Conservation (phyloP, 2,113 vertebrate species). For the Apistogramma diplotaenia region DNA sequence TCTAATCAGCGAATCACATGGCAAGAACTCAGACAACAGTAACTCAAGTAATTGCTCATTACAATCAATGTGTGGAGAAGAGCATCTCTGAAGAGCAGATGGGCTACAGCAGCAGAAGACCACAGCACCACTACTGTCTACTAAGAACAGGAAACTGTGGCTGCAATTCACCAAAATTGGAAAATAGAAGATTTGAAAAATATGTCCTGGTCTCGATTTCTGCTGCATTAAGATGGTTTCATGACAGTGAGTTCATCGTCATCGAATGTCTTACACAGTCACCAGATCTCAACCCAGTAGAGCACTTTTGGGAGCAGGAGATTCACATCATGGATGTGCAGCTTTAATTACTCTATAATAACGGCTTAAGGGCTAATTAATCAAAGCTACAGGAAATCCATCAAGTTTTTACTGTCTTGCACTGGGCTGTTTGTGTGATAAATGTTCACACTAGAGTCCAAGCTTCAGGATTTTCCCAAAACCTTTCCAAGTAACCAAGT, state of each 20-base stretch:
- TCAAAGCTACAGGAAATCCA: background rate
- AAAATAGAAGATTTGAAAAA: background rate
- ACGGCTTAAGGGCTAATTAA: background rate
- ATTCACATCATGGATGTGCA: background rate
- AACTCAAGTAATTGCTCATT: no score
- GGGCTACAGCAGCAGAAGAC: background rate
- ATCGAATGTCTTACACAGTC: background rate
- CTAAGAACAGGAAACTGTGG: background rate
- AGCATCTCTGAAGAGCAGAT: background rate
- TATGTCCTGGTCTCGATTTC: background rate
- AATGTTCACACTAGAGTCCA: background rate
- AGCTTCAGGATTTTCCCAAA: constrained; percentile 3
- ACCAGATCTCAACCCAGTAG: background rate
- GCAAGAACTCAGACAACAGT: no score
- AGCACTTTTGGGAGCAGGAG: background rate
- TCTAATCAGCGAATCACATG: background rate
- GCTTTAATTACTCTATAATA: background rate
- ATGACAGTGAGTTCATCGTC: no score
- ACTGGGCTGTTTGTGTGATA: background rate
- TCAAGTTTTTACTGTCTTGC: background rate
- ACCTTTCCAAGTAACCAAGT: constrained; percentile 16
- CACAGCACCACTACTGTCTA: background rate
- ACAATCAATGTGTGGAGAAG: background rate
- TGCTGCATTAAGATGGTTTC: no score
- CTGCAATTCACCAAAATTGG: background rate